Evolutionary conservation across 2,113 vertebrate species (phyloP).

Genomic region (Notiomystis cincta): DNA sequence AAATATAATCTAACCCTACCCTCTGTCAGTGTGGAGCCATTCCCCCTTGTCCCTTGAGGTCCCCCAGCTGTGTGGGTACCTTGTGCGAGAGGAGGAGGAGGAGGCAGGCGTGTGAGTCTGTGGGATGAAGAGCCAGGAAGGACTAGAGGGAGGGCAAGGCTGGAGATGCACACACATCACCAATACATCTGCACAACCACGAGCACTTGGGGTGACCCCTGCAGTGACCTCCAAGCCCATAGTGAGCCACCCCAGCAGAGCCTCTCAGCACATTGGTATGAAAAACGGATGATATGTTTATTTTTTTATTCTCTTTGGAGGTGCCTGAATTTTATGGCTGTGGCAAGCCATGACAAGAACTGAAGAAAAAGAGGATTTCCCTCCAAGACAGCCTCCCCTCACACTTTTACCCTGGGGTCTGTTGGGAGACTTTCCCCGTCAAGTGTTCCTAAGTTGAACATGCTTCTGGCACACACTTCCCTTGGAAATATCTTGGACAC

Average conservation of each 20-base stretch:
- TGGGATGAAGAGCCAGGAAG: neutral
- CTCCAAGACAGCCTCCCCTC: neutral
- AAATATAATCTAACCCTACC: no score
- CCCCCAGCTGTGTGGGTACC: neutral
- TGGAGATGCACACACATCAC: neutral
- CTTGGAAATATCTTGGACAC: neutral
- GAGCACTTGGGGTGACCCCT: neutral
- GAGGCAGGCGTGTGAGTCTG: neutral
- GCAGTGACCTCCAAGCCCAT: neutral
- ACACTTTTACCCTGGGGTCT: neutral
- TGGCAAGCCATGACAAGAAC: neutral
- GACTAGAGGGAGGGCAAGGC: neutral
- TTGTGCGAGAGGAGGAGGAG: neutral
- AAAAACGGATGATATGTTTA: neutral
- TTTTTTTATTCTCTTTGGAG: neutral
- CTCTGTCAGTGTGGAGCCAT: neutral
- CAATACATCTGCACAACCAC: rapidly evolving
- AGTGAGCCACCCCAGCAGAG: neutral
- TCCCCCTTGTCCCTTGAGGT: no score
- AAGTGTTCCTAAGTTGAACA: rapidly evolving
- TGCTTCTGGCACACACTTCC: neutral
- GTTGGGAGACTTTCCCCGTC: neutral
- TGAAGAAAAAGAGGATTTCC: neutral
- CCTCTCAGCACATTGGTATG: neutral
- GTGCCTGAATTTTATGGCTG: neutral